These are phyloP conservation scores for Marcusenius ussheri DNA, from an alignment of 2,113 vertebrate genomes.

Conservation along the genomic window DNA sequence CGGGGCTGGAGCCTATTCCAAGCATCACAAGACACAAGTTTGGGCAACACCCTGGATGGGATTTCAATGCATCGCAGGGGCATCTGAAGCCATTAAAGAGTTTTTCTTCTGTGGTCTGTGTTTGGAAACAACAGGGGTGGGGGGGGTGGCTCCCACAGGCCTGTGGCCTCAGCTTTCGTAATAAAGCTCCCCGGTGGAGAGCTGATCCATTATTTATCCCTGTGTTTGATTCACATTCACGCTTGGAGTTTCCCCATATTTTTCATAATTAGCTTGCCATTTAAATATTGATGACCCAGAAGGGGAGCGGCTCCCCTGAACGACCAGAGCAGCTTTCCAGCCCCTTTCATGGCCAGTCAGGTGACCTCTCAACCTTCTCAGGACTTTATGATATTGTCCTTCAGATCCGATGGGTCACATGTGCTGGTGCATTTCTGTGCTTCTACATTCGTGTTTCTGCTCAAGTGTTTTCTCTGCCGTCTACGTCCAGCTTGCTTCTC, in stretches of 20 bases:
- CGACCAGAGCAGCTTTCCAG: not conserved
- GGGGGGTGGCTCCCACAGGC: not conserved
- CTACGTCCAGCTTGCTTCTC: not conserved
- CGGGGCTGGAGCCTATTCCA: not conserved
- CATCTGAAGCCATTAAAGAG: not conserved
- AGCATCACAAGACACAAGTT: not conserved
- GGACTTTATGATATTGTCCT: not conserved
- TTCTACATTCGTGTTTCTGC: not conserved
- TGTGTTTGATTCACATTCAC: slow-evolving; percentile 4
- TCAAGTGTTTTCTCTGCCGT: not conserved
- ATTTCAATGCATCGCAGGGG: not conserved
- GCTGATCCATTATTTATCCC: not conserved
- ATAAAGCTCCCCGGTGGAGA: not conserved
- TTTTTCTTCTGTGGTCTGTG: not conserved
- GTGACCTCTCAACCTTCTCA: not conserved
- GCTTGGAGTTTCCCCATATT: not conserved
- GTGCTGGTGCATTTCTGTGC: not conserved
- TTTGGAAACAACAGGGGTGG: not conserved
- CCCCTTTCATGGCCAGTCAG: not conserved
- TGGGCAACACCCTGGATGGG: not conserved
- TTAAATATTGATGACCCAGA: slow-evolving; percentile 42
- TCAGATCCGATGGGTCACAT: not conserved
- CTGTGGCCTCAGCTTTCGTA: not conserved
- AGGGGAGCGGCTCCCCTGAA: not conserved
- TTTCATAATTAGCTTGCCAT: slow-evolving; percentile 22